These are phyloP conservation scores for Pseudochirops corinnae DNA, from an alignment of 2,797 vertebrate species.

Conservation along the genomic window DNA sequence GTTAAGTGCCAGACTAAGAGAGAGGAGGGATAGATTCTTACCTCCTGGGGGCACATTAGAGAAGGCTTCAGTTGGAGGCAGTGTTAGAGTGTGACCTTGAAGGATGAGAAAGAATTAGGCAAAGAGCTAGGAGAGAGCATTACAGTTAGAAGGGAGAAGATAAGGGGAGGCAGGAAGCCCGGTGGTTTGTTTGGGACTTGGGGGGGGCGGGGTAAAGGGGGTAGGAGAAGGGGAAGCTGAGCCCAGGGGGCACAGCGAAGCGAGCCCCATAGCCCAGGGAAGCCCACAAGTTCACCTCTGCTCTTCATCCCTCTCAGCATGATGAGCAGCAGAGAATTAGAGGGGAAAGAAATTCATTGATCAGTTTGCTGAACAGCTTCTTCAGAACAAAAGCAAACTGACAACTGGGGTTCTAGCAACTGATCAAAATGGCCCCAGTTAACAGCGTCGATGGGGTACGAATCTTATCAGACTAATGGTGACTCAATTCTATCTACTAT, in stretches of 20 bases:
- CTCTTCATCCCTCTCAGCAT: neutral
- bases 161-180: neutral
- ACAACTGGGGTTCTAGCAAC: neutral
- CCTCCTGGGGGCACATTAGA: neutral
- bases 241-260: neutral
- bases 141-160: neutral
- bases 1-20: neutral
- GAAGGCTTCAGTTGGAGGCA: neutral
- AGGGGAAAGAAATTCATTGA: neutral
- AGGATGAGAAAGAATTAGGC: neutral
- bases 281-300: neutral
- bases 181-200: neutral
- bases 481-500: neutral
- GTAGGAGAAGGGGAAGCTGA: neutral
- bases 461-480: neutral
- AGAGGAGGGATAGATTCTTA: neutral
- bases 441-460: neutral
- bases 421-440: neutral
- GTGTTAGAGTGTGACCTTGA: neutral
- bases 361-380: neutral
- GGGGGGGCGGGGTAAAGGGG: neutral
- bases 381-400: neutral
- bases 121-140: neutral
- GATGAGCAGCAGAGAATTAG: neutral
- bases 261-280: too few species aligned